A percentile compares a stretch with the other conserved stretches of the same genome.
These are phyloP conservation scores for Aspidapion aeneum DNA, from an alignment of 2,888 invertebrate genomes.

Conservation along the genomic window DNA sequence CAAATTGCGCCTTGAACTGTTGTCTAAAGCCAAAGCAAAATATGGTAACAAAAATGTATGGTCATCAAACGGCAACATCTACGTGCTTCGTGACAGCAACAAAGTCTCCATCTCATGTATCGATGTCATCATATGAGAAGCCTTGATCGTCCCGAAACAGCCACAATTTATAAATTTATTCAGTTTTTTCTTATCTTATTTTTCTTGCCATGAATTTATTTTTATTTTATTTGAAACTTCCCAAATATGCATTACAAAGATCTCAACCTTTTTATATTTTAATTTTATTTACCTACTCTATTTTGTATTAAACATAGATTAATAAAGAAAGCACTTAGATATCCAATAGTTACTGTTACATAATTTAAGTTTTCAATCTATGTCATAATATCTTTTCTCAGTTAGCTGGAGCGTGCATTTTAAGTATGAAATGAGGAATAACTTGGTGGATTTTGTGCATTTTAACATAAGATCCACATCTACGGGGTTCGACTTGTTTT, in stretches of 20 bases:
- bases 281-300: background rate
- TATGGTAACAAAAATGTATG: background rate
- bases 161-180: background rate
- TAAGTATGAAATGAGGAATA: background rate
- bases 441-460: slow-evolving; percentile 3
- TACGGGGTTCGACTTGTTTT: slow-evolving; percentile 6
- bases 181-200: background rate
- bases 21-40: slow-evolving; percentile 1
- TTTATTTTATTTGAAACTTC: background rate
- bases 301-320: no score
- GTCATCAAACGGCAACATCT: background rate
- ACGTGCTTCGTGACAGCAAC: background rate
- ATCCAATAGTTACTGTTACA: no score
- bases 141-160: background rate
- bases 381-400: no score
- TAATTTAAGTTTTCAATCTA: no score
- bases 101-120: background rate
- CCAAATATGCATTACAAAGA: background rate
- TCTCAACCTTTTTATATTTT: background rate
- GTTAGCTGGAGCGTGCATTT: background rate
- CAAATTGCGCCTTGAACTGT: background rate
- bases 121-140: background rate
- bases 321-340: no score
- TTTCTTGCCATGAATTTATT: background rate
- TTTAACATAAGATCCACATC: slow-evolving; percentile 6